phyloP scores from a whole-genome alignment of 2,113 vertebrate species.

The Phainopepla nitens region DNA sequence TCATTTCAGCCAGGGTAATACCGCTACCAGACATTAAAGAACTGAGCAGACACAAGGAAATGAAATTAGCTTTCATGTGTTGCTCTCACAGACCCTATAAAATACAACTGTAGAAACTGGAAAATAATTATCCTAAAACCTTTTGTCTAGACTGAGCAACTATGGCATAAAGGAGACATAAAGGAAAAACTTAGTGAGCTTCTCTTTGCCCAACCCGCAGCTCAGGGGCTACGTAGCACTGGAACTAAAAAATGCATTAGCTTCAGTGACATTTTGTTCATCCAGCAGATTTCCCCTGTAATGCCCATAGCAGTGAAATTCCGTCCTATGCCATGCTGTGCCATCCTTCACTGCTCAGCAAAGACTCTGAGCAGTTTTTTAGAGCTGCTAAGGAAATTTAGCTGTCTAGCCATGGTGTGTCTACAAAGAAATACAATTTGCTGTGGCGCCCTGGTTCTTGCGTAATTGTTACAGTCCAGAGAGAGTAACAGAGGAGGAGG shows the following conservation, averaged over 20 bases:
- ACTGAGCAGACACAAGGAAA: constrained; percentile 16
- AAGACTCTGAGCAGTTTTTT: not conserved
- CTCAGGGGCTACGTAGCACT: not conserved
- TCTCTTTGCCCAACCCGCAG: not conserved
- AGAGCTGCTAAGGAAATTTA: not conserved
- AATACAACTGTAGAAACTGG: not conserved
- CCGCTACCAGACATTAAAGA: not conserved
- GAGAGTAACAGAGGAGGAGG: not conserved
- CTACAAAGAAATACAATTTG: not conserved
- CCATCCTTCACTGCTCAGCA: not conserved
- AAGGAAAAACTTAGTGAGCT: not conserved
- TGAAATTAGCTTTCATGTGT: not conserved
- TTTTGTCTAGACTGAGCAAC: not conserved
- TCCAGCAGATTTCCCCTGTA: not conserved
- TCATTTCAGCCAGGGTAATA: not conserved
- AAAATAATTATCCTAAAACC: not conserved
- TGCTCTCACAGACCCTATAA: not conserved
- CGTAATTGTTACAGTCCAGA: not conserved
- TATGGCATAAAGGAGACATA: not conserved
- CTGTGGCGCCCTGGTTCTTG: not conserved
- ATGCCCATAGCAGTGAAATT: not conserved
- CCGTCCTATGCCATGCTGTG: not conserved
- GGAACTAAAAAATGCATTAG: not conserved
- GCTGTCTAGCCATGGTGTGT: not conserved
- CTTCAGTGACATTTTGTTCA: not conserved